A percentile compares a stretch with the other conserved stretches of the same genome.
These are phyloP conservation scores for Sternarchorhynchus goeldii DNA, from an alignment of 2,797 vertebrate genomes.

Conservation along the genomic window DNA sequence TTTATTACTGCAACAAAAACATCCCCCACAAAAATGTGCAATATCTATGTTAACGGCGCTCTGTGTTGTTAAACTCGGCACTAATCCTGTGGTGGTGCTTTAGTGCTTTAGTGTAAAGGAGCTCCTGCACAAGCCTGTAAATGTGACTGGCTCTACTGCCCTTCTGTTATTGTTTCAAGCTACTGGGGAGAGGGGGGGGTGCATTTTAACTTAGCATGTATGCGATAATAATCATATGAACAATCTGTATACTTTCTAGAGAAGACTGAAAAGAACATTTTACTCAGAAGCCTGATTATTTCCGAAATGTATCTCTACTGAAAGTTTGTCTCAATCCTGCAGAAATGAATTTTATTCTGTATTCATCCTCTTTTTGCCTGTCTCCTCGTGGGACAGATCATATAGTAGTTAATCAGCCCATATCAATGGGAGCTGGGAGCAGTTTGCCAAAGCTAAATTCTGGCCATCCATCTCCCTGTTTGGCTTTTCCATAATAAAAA, in stretches of 20 bases:
- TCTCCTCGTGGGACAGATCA: slow-evolving; percentile 60
- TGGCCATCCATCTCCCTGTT: slow-evolving; percentile 74
- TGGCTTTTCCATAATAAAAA: slow-evolving; percentile 68
- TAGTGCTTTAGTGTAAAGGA: neutral
- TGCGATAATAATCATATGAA: neutral
- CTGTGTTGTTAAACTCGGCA: slow-evolving; percentile 2
- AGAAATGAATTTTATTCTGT: slow-evolving; percentile 58
- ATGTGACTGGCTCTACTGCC: neutral
- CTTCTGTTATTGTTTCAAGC: slow-evolving; percentile 6
- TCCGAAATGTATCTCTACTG: slow-evolving; percentile 28
- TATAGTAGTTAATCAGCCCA: slow-evolving; percentile 75
- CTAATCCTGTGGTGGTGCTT: neutral
- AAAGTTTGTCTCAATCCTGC: slow-evolving; percentile 46
- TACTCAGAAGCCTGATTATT: too few species aligned
- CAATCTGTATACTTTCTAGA: neutral
- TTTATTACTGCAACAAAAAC: slow-evolving; percentile 24
- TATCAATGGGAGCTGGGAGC: slow-evolving; percentile 74
- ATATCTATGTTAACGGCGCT: slow-evolving; percentile 16
- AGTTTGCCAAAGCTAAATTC: slow-evolving; percentile 77
- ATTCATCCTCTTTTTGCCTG: slow-evolving; percentile 46
- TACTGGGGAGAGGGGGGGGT: too few species aligned
- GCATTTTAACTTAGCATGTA: neutral
- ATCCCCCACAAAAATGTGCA: slow-evolving; percentile 16
- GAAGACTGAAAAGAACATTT: neutral
- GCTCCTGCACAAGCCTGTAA: neutral